These are phyloP conservation scores for Tretioscincus oriximinensis DNA, from an alignment of 2,113 vertebrate species.

Conservation along the genomic window DNA sequence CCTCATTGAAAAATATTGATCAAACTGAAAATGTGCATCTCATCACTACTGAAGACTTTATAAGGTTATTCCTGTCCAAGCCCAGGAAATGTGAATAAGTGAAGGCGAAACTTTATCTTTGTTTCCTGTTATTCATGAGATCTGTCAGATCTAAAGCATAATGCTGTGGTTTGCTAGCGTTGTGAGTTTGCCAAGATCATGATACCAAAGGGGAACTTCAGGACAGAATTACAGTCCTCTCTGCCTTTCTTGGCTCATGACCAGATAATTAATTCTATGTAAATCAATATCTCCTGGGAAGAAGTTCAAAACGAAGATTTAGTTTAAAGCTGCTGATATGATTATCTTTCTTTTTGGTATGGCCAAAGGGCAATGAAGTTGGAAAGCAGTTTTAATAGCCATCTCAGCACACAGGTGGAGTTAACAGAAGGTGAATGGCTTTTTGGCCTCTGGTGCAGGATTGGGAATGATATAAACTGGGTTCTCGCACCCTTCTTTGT, in stretches of 20 bases:
- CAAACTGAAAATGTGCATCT: constrained; percentile 24
- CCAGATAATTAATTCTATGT: neutral
- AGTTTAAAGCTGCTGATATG: constrained; percentile 33
- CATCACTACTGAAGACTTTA: constrained; percentile 25
- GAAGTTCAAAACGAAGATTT: constrained; percentile 14
- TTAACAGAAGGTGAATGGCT: no score
- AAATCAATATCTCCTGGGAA: constrained; percentile 7
- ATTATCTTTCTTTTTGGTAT: neutral
- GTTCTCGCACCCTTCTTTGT: no score
- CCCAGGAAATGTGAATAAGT: neutral
- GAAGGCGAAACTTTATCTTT: constrained; percentile 23
- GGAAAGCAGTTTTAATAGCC: no score
- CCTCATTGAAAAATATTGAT: constrained; percentile 25
- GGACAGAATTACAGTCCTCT: neutral
- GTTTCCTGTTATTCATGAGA: constrained; percentile 7
- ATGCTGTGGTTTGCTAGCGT: neutral
- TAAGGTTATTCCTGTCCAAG: constrained; percentile 27
- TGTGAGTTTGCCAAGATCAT: neutral
- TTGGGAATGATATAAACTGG: no score
- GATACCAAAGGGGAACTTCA: neutral
- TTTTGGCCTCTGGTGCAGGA: no score
- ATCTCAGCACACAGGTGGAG: no score
- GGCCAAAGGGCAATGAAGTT: no score
- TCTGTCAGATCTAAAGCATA: constrained; percentile 8
- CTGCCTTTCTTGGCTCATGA: neutral